Conservation (phyloP, 2,888 invertebrate genomes). For the Conistra vaccinii region DNA sequence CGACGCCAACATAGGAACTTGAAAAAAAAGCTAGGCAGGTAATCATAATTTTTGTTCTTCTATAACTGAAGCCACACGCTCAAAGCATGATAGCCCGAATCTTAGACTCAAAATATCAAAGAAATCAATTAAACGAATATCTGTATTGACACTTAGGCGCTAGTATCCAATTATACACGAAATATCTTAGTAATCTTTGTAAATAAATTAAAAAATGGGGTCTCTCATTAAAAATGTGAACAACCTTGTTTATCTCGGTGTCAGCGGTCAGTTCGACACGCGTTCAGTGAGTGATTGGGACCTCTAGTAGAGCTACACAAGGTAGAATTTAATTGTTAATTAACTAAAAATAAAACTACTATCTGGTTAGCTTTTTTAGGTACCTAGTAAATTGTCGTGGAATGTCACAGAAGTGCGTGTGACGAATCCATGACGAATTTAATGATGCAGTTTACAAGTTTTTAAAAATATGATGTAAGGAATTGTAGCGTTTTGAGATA, state of each 20-base stretch:
- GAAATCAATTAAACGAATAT: constrained; percentile 11
- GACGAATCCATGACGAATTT: not conserved
- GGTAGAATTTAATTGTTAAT: not conserved
- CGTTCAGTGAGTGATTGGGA: constrained; percentile 29
- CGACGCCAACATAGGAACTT: too few species aligned
- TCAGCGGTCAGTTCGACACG: constrained; percentile 59
- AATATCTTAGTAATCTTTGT: constrained; percentile 43
- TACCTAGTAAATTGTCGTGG: not conserved
- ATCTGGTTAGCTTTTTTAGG: not conserved
- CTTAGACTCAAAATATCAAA: not conserved
- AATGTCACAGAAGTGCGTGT: not conserved
- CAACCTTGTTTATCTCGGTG: constrained; percentile 53
- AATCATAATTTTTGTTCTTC: too few species aligned
- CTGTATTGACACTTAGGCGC: constrained; percentile 31
- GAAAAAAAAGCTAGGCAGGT: too few species aligned
- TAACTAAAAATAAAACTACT: not conserved
- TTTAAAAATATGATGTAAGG: not conserved
- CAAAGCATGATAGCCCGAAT: too few species aligned
- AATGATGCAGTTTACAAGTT: not conserved
- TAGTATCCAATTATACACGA: constrained; percentile 34
- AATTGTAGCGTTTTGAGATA: too few species aligned
- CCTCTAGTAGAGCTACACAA: not conserved
- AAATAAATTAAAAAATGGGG: constrained; percentile 63
- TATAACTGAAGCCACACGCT: too few species aligned
- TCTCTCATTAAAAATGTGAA: constrained; percentile 65